Percentiles rank a stretch among this genome's conserved stretches.
phyloP scores from a whole-genome alignment of 2,113 vertebrate genomes.

The Ranitomeya variabilis region DNA sequence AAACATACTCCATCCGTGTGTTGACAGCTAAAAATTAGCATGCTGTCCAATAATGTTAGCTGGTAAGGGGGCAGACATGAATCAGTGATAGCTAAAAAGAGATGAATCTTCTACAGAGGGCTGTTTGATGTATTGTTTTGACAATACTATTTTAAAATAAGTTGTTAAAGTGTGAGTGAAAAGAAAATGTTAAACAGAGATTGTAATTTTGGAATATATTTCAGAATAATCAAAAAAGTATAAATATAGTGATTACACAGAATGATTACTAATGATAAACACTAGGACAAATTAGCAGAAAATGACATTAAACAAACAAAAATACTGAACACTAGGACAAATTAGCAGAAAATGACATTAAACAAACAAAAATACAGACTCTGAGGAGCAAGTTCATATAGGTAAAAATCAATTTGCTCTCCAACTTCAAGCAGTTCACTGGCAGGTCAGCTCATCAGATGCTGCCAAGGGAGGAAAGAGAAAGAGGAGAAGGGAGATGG shows the following conservation, averaged over 20 bases:
- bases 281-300: no score
- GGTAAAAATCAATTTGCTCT: no score
- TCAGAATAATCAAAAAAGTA: not conserved
- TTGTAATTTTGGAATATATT: not conserved
- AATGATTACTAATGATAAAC: no score
- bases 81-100: conserved; percentile 1
- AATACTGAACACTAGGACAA: no score
- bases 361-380: no score
- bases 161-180: not conserved
- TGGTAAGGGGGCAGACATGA: not conserved
- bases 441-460: no score
- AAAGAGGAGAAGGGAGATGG: no score
- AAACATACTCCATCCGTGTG: not conserved
- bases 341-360: no score
- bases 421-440: no score
- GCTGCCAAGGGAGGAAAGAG: no score
- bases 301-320: no score
- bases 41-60: conserved; percentile 23
- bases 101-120: not conserved
- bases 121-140: conserved; percentile 8
- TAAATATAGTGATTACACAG: not conserved
- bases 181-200: not conserved
- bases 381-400: no score
- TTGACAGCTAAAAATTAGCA: conserved; percentile 12
- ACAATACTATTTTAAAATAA: not conserved